Base-by-base conservation (phyloP, 2,113 vertebrate species). In the Gopherus evgoodei region DNA sequence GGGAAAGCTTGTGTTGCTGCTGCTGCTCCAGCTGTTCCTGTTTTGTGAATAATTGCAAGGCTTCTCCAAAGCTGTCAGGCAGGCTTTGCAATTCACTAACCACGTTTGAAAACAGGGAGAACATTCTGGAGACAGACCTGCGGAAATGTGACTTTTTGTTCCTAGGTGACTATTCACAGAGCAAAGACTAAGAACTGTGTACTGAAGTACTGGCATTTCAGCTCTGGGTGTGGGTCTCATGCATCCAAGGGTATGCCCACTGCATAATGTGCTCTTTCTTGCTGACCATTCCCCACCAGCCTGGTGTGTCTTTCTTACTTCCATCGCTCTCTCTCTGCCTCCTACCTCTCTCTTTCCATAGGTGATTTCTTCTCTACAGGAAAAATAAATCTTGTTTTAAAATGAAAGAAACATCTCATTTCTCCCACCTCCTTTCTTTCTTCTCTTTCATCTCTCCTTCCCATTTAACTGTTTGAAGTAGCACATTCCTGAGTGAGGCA, bases 241-340 rank as follows among this genome's bases (percentile, higher is more conserved):
- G 93, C 83, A 94, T 94, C 89, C 91, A 93, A 78, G 86, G 87
- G 89, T 94, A 94, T 97, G 89, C 65, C 85, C 89, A 87, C 54
- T 81, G 91, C 87, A 86, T 87, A 89, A 86, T 69, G 19, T 84
- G 89, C 85, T 76, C 88, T 98, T 93, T 94, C 80, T 94, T 78
- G 96, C 85, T 88, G 47, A 90, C 62, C 85, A 84, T 88, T 90
- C 81, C 72, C 88, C 85, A 81, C 80, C 93, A 95, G 78, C 91
- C 96, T 93, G 95, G 96, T 98, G 93, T 96, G 97, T 93, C 95
- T 97, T 96, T 93, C 93, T 97, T 86, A 38, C 78, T 84, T 59
- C 42, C 54, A 50, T 87, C 31, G 49, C 29, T 78, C 22, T 93
- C 85, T 88, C 84, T 75, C 87, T 89, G 91, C 81, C 84, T 91